Evolutionary conservation across 2,888 invertebrate species (phyloP).

Genomic region (Clanis bilineata): DNA sequence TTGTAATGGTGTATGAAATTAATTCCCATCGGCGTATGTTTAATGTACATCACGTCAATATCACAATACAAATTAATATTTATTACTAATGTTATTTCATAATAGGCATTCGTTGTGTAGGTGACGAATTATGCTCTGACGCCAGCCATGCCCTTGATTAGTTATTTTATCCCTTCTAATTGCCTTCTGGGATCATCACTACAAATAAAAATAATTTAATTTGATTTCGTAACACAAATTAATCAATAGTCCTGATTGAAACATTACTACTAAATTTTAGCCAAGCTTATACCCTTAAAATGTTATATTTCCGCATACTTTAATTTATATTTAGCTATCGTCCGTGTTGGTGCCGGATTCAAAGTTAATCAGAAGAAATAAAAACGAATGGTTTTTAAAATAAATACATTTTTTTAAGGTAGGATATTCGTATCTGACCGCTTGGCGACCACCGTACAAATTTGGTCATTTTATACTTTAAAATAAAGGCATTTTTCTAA

Average conservation of each 20-base stretch:
- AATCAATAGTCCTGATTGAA: not conserved
- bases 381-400: too few species aligned
- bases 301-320: not conserved
- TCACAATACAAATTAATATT: slow-evolving; percentile 52
- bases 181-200: slow-evolving; percentile 30
- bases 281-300: not conserved
- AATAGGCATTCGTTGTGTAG: slow-evolving; percentile 63
- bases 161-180: slow-evolving; percentile 31
- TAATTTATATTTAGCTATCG: too few species aligned
- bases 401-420: too few species aligned
- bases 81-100: slow-evolving; percentile 39
- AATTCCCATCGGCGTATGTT: too few species aligned
- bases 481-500: too few species aligned
- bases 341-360: too few species aligned
- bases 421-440: too few species aligned
- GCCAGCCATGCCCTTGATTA: not conserved
- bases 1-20: too few species aligned
- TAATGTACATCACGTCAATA: slow-evolving; percentile 33
- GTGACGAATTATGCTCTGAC: slow-evolving; percentile 38
- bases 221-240: not conserved
- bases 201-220: slow-evolving; percentile 24
- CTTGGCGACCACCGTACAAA: too few species aligned
- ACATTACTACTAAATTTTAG: not conserved
- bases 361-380: too few species aligned
- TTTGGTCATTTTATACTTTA: too few species aligned